These are phyloP conservation scores for Plebejus argus DNA, from an alignment of 2,888 invertebrate genomes.

Conservation along the genomic window DNA sequence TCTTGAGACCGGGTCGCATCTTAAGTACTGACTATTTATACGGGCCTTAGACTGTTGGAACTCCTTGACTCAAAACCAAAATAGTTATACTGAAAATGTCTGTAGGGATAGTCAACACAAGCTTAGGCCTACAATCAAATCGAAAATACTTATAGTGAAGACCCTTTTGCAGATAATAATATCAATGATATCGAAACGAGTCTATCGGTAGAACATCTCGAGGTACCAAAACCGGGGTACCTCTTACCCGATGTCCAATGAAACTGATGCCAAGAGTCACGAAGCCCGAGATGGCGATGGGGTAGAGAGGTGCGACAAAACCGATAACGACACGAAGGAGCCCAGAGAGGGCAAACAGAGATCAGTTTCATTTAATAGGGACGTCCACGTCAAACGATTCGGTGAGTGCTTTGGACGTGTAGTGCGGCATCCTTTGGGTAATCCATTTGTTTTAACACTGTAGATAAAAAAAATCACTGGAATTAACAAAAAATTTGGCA, in stretches of 20 bases:
- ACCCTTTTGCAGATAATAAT: constrained; percentile 65
- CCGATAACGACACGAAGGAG: constrained; percentile 65
- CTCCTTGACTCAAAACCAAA: neutral
- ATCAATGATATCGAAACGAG: constrained; percentile 65
- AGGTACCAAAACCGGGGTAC: constrained; percentile 67
- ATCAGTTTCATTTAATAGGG: constrained; percentile 94
- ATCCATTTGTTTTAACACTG: constrained; percentile 39
- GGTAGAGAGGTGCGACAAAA: constrained; percentile 57
- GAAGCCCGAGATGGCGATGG: constrained; percentile 69
- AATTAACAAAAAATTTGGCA: too few species aligned
- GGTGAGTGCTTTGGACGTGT: constrained; percentile 80
- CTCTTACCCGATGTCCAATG: constrained; percentile 73
- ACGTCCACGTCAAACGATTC: constrained; percentile 94
- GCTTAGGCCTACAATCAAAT: neutral
- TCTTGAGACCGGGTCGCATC: too few species aligned
- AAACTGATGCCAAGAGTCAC: constrained; percentile 65
- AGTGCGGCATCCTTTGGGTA: constrained; percentile 36
- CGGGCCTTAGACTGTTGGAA: neutral
- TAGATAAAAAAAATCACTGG: neutral
- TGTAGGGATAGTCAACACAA: neutral
- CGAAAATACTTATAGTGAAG: constrained; percentile 1
- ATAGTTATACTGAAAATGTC: neutral
- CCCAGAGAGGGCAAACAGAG: constrained; percentile 76
- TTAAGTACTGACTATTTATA: too few species aligned
- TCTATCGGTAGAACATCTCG: constrained; percentile 47